A percentile compares a stretch with the other conserved stretches of the same genome.
Conservation (phyloP, 1,140 invertebrate genomes). For the Lordiphosa stackelbergi region DNA sequence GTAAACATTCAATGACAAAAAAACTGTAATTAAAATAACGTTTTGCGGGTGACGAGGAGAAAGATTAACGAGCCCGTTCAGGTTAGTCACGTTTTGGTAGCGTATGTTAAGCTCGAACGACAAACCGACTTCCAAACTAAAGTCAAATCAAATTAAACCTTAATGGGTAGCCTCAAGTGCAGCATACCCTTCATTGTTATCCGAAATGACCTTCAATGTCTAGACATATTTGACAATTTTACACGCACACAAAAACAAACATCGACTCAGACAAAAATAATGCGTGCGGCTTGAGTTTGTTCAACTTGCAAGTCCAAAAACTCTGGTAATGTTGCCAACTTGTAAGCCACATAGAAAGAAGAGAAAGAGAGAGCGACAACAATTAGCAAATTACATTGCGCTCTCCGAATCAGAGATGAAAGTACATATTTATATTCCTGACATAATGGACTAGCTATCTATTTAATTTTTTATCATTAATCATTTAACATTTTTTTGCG, state of each 20-base stretch:
- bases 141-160: slow-evolving; percentile 25
- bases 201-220: slow-evolving; percentile 65
- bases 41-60: slow-evolving; percentile 8
- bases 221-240: slow-evolving; percentile 70
- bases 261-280: slow-evolving; percentile 53
- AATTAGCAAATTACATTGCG: background rate
- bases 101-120: slow-evolving; percentile 22
- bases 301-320: slow-evolving; percentile 42
- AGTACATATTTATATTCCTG: background rate
- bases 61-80: slow-evolving; percentile 31
- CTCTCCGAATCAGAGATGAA: too few species aligned
- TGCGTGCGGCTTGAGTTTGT: slow-evolving; percentile 58
- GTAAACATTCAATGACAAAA: slow-evolving; percentile 25
- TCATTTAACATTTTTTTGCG: slow-evolving; percentile 58
- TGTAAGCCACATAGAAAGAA: background rate
- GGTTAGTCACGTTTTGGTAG: slow-evolving; percentile 56
- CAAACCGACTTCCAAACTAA: background rate
- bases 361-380: background rate
- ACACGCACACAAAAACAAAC: slow-evolving; percentile 22
- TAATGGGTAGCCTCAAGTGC: slow-evolving; percentile 1
- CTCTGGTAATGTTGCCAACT: slow-evolving; percentile 1
- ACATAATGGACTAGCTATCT: slow-evolving; percentile 16
- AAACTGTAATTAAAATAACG: slow-evolving; percentile 48
- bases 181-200: slow-evolving; percentile 38
- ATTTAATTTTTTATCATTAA: slow-evolving; percentile 51